Percentiles rank a stretch among this genome's conserved stretches.
phyloP scores from a whole-genome alignment of 2,113 vertebrate species.

The Noturus placidus region DNA sequence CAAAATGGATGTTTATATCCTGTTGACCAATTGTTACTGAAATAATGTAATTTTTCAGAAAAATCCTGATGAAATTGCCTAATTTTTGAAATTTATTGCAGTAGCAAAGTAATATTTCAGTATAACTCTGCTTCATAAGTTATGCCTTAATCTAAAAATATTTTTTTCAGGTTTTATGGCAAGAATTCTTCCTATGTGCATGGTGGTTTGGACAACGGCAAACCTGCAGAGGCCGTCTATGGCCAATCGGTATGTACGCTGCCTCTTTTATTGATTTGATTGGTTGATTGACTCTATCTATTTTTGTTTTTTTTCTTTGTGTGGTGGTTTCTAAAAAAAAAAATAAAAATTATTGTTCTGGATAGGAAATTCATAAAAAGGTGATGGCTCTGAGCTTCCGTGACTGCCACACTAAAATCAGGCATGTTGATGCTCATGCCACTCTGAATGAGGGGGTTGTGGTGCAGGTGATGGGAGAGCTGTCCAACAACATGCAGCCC shows the following conservation, averaged over 20 bases:
- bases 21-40: background rate
- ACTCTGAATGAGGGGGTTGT: slow-evolving; percentile 95
- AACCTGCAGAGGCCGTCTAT: slow-evolving; percentile 92
- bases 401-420: slow-evolving; percentile 95
- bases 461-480: slow-evolving; percentile 97
- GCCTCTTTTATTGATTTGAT: too few relatives aligned
- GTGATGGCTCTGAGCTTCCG: slow-evolving; percentile 95
- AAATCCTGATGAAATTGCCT: background rate
- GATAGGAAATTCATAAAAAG: slow-evolving; percentile 90
- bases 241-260: slow-evolving; percentile 78
- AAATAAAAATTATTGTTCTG: background rate
- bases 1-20: background rate
- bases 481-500: slow-evolving; percentile 96
- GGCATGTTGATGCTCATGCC: slow-evolving; percentile 94
- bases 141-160: background rate
- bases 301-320: background rate
- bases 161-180: slow-evolving; percentile 86
- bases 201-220: slow-evolving; percentile 92
- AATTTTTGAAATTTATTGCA: background rate
- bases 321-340: background rate
- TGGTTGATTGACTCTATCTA: too few relatives aligned
- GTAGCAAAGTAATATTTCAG: background rate
- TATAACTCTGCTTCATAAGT: background rate
- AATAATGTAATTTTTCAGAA: background rate
- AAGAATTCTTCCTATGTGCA: slow-evolving; percentile 98